Conservation (phyloP, 2,113 vertebrate species). For the Elachura formosa region DNA sequence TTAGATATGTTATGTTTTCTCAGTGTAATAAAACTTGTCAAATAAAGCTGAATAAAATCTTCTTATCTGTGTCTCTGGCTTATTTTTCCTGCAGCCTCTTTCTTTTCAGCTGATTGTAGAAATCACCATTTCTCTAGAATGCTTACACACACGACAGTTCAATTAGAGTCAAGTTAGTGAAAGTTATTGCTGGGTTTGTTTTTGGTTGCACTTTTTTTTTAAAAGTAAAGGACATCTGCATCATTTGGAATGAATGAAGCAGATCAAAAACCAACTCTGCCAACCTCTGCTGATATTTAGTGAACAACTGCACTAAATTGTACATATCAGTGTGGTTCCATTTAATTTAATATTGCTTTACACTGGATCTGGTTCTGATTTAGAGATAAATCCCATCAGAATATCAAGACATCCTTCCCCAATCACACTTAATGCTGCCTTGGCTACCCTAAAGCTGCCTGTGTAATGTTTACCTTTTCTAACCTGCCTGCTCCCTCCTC, state of each 20-base stretch:
- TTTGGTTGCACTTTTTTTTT: background rate
- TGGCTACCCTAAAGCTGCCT: background rate
- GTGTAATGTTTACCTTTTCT: background rate
- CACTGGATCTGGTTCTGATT: background rate
- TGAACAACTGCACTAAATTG: background rate
- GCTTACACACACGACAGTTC: constrained; percentile 49
- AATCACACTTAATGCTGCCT: background rate
- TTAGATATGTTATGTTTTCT: constrained; percentile 63
- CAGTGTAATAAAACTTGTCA: constrained; percentile 66
- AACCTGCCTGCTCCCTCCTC: background rate
- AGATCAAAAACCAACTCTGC: background rate
- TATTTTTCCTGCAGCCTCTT: constrained; percentile 63
- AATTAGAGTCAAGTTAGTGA: constrained; percentile 60
- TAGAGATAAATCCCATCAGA: background rate
- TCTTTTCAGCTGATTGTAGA: constrained; percentile 31
- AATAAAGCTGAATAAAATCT: constrained; percentile 68
- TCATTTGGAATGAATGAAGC: background rate
- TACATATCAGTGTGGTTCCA: background rate
- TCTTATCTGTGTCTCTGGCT: constrained; percentile 52
- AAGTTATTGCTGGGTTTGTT: constrained; percentile 53
- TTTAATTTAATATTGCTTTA: background rate
- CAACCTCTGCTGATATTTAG: background rate
- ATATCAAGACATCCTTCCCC: background rate
- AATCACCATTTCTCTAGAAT: constrained; percentile 55
- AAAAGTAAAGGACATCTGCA: background rate